Evolutionary conservation across 2,888 invertebrate species (phyloP), one percentile per base, ranked within the genome.

Genomic region (Coleophora flavipennella): DNA sequence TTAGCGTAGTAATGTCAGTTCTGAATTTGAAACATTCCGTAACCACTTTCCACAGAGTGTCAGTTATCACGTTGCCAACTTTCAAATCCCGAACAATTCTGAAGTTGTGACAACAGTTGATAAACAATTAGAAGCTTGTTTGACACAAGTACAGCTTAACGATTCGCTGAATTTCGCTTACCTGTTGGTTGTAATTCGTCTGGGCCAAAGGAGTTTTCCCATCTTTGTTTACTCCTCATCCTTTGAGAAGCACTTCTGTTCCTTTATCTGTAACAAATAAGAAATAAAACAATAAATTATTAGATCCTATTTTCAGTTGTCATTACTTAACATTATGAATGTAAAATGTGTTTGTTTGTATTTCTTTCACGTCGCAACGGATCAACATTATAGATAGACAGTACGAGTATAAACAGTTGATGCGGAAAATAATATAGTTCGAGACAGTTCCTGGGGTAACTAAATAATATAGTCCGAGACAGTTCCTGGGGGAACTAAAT

Each of bases 141-240:
- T 20, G 3, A 6, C 20, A 20, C 20, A 20, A 20, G 20, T 6
- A 20, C 32, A 12, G 31, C 26, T n/a, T 36, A 13, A 37, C 11
- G n/a, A 36, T 36, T 33, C 13, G 33, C 29, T 37, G 14, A 39
- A 34, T 38, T 12, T 25, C 2, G 51, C 60, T 53, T 42, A 83
- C 83, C 83, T 83, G 79, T 80, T 67, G 73, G 63, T 62, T 77
- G 65, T 49, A 67, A 62, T 57, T 58, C 62, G 52, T 72, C 67
- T 49, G 69, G 69, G 62, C 68, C 70, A 68, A 74, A 72, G 64
- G 60, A 74, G 62, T 62, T 67, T 62, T 67, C 67, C 74, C 64
- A 73, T 71, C 74, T 72, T 60, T 77, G 75, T 71, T 76, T 78
- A 75, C 72, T 76, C 84, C 71, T 80, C 84, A 84, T 84, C 67